These are phyloP conservation scores for Echinarachnius parma DNA, from an alignment of 53 echinoderm and acorn worm genomes.

Conservation along the genomic window DNA sequence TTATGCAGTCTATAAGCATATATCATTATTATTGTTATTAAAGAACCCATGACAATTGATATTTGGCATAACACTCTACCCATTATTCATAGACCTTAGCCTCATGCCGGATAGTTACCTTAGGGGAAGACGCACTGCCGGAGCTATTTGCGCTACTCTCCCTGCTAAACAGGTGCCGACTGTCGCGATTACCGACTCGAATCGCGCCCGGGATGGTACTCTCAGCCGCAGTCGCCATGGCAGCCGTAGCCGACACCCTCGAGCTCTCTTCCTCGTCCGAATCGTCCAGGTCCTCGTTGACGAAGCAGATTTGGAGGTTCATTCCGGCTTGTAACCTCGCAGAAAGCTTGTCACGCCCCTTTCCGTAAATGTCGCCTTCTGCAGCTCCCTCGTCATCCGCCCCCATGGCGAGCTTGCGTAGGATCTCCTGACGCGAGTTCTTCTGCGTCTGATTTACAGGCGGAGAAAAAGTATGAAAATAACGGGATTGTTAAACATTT, in stretches of 20 bases:
- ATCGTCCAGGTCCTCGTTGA: constrained; percentile 79
- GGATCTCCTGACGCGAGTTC: constrained; percentile 81
- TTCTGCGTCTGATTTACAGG: constrained; percentile 84
- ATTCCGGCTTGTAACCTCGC: constrained; percentile 90
- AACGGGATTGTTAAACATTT: no score
- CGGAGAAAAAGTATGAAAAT: no score
- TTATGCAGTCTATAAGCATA: no score
- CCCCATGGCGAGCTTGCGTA: constrained; percentile 92
- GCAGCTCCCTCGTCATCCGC: constrained; percentile 90
- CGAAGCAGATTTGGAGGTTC: constrained; percentile 98
- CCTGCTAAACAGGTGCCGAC: constrained; percentile 62
- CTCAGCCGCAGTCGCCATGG: constrained; percentile 14
- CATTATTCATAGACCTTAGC: no score
- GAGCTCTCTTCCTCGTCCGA: constrained; percentile 86
- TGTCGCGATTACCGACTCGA: constrained; percentile 55
- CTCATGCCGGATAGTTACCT: constrained; percentile 59
- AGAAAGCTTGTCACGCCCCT: constrained; percentile 93
- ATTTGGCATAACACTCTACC: no score
- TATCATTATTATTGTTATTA: no score
- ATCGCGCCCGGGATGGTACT: constrained; percentile 37
- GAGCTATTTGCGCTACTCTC: constrained; percentile 73
- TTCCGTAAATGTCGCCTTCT: constrained; percentile 96
- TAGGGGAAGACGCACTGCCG: constrained; percentile 61
- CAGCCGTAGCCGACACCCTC: constrained; percentile 35
- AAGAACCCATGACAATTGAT: no score